phyloP scores from a whole-genome alignment of 2,113 vertebrate species.

The Eonycteris spelaea region DNA sequence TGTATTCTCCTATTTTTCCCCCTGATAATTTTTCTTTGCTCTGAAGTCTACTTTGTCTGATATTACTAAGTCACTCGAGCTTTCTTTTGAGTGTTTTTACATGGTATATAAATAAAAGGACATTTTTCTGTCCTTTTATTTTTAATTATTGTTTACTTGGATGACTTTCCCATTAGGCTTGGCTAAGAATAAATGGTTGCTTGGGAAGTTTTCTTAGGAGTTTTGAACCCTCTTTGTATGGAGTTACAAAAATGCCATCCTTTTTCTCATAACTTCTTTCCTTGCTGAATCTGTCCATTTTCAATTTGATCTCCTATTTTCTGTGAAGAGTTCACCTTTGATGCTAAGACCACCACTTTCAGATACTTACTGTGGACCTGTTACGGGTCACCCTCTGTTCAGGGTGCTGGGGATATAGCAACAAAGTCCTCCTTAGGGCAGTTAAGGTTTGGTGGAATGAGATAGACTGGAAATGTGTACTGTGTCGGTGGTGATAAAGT shows the following conservation, averaged over 20 bases:
- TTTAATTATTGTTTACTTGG: not conserved
- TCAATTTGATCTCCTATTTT: not conserved
- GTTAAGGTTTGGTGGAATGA: not conserved
- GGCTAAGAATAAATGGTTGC: not conserved
- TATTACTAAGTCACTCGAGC: not conserved
- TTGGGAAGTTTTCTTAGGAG: not conserved
- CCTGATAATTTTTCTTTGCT: not conserved
- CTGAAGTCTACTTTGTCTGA: not conserved
- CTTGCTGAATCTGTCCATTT: not conserved
- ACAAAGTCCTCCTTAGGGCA: not conserved
- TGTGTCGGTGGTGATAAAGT: fast-evolving
- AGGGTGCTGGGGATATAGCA: not conserved
- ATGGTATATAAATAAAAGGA: not conserved
- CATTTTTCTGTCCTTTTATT: not conserved
- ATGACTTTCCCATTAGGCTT: not conserved
- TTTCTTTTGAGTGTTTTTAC: not conserved
- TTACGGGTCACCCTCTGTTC: not conserved
- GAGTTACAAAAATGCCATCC: not conserved
- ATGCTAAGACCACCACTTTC: not conserved
- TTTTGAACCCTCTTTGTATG: not conserved
- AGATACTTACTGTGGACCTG: not conserved
- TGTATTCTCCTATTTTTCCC: not conserved
- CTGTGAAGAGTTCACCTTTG: not conserved
- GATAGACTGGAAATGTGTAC: too few species aligned
- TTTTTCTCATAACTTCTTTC: not conserved